Evolutionary conservation across 2,888 invertebrate genomes (phyloP).

Genomic region (Gastrophysa polygoni): DNA sequence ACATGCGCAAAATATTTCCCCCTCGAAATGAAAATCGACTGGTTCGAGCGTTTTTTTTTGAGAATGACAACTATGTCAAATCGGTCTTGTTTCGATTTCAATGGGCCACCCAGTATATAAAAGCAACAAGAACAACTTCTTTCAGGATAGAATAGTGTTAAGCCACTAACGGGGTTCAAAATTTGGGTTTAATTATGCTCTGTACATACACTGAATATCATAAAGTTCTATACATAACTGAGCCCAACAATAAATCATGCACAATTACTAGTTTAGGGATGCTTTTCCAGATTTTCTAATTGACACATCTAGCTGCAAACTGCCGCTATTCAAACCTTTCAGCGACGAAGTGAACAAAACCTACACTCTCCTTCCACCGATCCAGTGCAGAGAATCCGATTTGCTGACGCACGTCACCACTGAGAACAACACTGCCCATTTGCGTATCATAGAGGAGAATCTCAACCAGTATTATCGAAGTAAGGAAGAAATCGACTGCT

Average conservation of each 20-base stretch:
- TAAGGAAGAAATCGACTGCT: constrained; percentile 39
- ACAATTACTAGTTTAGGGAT: no score
- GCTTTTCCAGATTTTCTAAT: constrained; percentile 38
- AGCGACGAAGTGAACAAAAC: constrained; percentile 32
- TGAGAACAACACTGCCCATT: constrained; percentile 34
- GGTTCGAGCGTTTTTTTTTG: no score
- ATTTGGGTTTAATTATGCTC: no score
- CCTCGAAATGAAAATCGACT: no score
- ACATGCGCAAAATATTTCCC: no score
- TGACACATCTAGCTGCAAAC: constrained; percentile 41
- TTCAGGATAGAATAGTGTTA: no score
- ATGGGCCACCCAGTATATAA: no score
- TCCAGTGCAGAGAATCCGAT: constrained; percentile 37
- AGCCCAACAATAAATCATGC: no score
- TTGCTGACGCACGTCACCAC: constrained; percentile 38
- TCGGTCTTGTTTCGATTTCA: no score
- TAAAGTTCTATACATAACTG: not conserved
- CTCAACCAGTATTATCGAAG: constrained; percentile 33
- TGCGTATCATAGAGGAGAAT: constrained; percentile 38
- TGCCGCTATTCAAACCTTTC: constrained; percentile 41
- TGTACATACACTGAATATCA: not conserved
- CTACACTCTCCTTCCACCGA: constrained; percentile 31
- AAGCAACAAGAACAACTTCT: no score
- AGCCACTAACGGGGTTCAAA: no score
- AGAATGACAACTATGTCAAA: no score